Evolutionary conservation across 2,888 invertebrate genomes (phyloP).

Genomic region (Caenorhabditis imperialis): DNA sequence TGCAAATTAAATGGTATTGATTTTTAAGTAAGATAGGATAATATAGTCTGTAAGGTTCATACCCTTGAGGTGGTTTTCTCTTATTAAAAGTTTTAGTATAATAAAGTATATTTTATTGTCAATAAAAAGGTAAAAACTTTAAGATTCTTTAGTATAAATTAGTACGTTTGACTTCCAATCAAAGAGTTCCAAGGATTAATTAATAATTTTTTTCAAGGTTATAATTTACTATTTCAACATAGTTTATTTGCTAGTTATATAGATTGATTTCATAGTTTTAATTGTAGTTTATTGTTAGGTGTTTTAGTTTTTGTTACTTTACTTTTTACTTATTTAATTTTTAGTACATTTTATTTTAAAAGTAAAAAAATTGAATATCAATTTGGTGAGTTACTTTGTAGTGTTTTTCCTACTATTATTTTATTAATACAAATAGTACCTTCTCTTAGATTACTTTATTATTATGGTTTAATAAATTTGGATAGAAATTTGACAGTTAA

Average conservation of each 20-base stretch:
- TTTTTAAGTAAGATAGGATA: slow-evolving; percentile 71
- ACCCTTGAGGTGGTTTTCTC: slow-evolving; percentile 67
- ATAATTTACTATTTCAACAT: slow-evolving; percentile 66
- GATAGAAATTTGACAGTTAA: slow-evolving; percentile 75
- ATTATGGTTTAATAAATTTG: slow-evolving; percentile 76
- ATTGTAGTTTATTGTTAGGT: slow-evolving; percentile 67
- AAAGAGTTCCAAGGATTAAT: slow-evolving; percentile 64
- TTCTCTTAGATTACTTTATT: slow-evolving; percentile 71
- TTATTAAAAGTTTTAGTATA: slow-evolving; percentile 72
- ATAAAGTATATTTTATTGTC: slow-evolving; percentile 69
- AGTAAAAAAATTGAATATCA: slow-evolving; percentile 69
- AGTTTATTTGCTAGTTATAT: slow-evolving; percentile 66
- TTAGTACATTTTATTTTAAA: slow-evolving; percentile 62
- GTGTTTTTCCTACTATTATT: slow-evolving; percentile 74
- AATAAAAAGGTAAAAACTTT: slow-evolving; percentile 65
- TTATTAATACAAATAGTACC: slow-evolving; percentile 74
- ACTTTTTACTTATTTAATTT: slow-evolving; percentile 62
- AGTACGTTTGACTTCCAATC: slow-evolving; percentile 70
- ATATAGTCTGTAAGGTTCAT: slow-evolving; percentile 68
- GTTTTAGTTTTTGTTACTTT: slow-evolving; percentile 66
- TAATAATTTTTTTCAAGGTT: slow-evolving; percentile 68
- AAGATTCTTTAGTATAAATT: slow-evolving; percentile 66
- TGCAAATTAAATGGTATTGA: slow-evolving; percentile 66
- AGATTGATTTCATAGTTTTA: slow-evolving; percentile 68
- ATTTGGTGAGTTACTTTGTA: slow-evolving; percentile 72